Evolutionary conservation across 2,888 invertebrate species (phyloP), one percentile per base, ranked within the genome.

Genomic region (Blastobasis adustella): DNA sequence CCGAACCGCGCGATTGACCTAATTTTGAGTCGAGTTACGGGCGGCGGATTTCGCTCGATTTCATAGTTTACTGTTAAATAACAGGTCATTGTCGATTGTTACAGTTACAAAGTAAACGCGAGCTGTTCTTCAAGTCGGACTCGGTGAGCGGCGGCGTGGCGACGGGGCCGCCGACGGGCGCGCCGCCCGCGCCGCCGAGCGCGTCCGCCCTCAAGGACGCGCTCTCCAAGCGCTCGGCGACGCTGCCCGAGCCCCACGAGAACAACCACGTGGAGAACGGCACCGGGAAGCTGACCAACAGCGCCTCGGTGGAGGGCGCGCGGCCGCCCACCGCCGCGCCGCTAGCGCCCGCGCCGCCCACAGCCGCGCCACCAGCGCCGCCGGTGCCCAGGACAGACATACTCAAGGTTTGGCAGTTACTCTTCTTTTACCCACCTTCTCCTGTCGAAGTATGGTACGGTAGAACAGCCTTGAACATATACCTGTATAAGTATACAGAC

Each of bases 91-190:
- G 10, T 47, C 7, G 37, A 7, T 45, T 46, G 37, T 89, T 90
- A 10, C 90, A 94, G 92, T 90, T 95, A 80, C 95, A 95, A 88
- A 93, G 92, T 79, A 96, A 96, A 90, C 92, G 96, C 67, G 95
- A 96, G 90, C 91, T 95, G 88, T 96, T 96, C 89, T 96, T 96
- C 89, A 95, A 94, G 81, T 91, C 92, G 57, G 91, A 92, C 65
- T 88, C 90, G 45, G 84, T 91, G 74, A 90, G 91, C 67, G 68
- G 76, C 63, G 91, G 91, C 69, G 90, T 71, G 63, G 71, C 78
- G 52, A 70, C 82, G 58, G 82, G 81, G 51, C 74, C 84, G 59
- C 82, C 85, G 52, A 65, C 65, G 56, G 67, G 71, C 67, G 88
- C 82, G 64, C 87, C 79, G 69, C 89, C 82, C 59, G 90, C 79